These are phyloP conservation scores for Delphinapterus leucas DNA, from an alignment of 2,113 vertebrate genomes.

Conservation along the genomic window DNA sequence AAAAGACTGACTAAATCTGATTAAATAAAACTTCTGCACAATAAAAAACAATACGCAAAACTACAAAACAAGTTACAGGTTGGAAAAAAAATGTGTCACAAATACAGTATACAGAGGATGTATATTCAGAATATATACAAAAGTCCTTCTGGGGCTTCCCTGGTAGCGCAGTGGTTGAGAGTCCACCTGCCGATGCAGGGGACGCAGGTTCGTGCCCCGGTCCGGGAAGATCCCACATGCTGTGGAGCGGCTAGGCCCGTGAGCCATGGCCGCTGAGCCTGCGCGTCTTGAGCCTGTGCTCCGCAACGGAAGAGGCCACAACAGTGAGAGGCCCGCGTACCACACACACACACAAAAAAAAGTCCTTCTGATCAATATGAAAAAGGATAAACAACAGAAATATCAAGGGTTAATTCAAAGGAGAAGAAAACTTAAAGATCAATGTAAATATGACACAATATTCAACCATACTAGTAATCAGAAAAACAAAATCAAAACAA, in stretches of 20 bases:
- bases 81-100: not conserved
- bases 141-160: not conserved
- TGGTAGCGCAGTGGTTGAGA: too few species aligned
- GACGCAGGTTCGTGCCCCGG: too few species aligned
- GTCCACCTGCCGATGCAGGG: too few species aligned
- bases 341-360: too few species aligned
- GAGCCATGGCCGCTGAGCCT: too few species aligned
- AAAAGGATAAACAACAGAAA: slow-evolving; percentile 4
- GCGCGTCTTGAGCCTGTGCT: too few species aligned
- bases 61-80: not conserved
- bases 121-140: not conserved
- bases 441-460: slow-evolving; percentile 6
- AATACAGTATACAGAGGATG: not conserved
- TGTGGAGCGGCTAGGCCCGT: too few species aligned
- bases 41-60: not conserved
- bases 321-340: too few species aligned
- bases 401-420: slow-evolving; percentile 10
- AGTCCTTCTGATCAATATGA: not conserved
- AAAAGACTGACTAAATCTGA: not conserved
- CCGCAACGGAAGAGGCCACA: too few species aligned
- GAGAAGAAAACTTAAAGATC: not conserved
- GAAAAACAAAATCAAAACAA: slow-evolving; percentile 8
- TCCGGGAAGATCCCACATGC: too few species aligned
- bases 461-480: not conserved
- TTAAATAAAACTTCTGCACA: not conserved